A percentile compares a stretch with the other conserved stretches of the same genome.
These are phyloP conservation scores for Troides helena DNA, from an alignment of 2,888 invertebrate species.

Conservation along the genomic window DNA sequence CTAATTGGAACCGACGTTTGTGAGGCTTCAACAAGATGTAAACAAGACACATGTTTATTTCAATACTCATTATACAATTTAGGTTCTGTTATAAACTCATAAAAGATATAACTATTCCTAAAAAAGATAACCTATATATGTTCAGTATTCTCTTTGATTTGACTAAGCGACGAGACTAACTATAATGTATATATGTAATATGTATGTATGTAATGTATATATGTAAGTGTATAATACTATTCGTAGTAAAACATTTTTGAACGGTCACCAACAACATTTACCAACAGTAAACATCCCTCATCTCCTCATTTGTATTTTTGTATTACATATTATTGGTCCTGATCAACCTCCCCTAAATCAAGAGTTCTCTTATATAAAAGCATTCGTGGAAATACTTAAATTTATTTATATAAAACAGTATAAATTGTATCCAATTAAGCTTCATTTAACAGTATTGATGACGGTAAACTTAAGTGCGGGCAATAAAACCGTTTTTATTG, in stretches of 20 bases:
- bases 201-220: no score
- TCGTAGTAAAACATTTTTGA: no score
- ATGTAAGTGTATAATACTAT: no score
- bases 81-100: background rate
- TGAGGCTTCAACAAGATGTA: conserved; percentile 4
- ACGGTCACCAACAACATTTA: no score
- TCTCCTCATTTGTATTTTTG: no score
- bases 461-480: background rate
- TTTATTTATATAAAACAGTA: background rate
- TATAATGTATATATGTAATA: no score
- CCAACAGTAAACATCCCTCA: no score
- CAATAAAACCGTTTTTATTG: background rate
- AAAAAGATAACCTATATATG: no score
- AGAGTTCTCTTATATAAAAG: background rate
- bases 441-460: background rate
- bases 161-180: no score
- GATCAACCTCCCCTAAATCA: background rate
- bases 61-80: background rate
- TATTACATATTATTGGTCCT: no score
- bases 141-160: no score
- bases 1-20: background rate
- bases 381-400: background rate
- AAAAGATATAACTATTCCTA: background rate
- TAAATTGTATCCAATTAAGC: background rate
- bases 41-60: background rate